Evolutionary conservation across 2,113 vertebrate species (phyloP).

Genomic region (Nothocercus nigrocapillus): DNA sequence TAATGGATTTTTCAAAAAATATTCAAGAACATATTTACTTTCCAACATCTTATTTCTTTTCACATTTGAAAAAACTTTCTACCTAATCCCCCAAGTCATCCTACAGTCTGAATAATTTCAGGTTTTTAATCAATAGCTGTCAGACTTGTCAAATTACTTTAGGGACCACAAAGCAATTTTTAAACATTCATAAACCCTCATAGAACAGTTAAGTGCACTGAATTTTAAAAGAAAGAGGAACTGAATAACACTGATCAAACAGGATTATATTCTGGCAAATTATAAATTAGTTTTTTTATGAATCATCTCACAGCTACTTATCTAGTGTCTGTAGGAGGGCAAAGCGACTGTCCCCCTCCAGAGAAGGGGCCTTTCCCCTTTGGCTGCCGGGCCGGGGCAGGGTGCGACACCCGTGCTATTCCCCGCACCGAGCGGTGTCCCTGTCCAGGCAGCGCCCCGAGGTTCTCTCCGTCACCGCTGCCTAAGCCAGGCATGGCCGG

Average conservation of each 20-base stretch:
- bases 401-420: accelerated
- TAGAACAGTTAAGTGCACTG: constrained; percentile 74
- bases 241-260: constrained; percentile 66
- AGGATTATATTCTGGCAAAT: constrained; percentile 72
- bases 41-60: constrained; percentile 70
- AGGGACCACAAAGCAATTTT: constrained; percentile 84
- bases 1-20: constrained; percentile 69
- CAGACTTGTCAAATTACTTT: constrained; percentile 86
- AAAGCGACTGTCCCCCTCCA: not conserved
- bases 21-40: constrained; percentile 68
- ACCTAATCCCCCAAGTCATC: constrained; percentile 79
- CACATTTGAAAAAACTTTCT: constrained; percentile 75
- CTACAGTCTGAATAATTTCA: constrained; percentile 81
- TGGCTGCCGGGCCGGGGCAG: not conserved
- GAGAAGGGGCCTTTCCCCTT: not conserved
- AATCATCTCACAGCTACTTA: constrained; percentile 60
- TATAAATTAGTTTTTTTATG: constrained; percentile 69
- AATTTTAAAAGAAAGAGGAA: constrained; percentile 76
- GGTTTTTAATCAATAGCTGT: constrained; percentile 87
- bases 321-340: not conserved
- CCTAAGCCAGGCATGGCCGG: not conserved
- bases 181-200: constrained; percentile 85
- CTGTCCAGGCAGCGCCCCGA: not conserved
- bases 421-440: not conserved
- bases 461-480: not conserved